These are phyloP conservation scores for Tetranychus cinnabarinus DNA, from an alignment of 1,140 invertebrate species.

Conservation along the genomic window DNA sequence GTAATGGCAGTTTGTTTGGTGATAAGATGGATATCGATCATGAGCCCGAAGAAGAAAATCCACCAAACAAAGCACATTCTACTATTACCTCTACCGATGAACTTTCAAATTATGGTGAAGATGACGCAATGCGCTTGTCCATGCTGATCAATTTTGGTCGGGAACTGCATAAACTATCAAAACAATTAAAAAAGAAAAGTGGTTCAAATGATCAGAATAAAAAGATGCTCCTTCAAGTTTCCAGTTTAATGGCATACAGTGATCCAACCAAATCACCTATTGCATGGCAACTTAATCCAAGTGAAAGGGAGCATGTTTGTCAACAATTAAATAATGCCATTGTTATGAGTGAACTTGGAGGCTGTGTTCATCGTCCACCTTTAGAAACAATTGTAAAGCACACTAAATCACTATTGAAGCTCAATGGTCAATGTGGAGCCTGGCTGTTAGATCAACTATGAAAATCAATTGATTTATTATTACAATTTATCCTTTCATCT, in stretches of 20 bases:
- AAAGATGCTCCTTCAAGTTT: constrained; percentile 86
- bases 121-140: neutral
- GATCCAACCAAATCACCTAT: constrained; percentile 92
- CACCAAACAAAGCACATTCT: no score
- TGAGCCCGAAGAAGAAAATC: neutral
- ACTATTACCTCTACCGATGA: constrained; percentile 1
- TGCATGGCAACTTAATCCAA: constrained; percentile 74
- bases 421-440: constrained; percentile 8
- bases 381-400: constrained; percentile 10
- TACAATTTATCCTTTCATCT: no score
- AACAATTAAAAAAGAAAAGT: constrained; percentile 51
- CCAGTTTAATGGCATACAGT: constrained; percentile 87
- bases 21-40: constrained; percentile 8
- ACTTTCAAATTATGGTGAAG: neutral
- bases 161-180: constrained; percentile 71
- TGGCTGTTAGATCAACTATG: constrained; percentile 11
- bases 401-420: constrained; percentile 6
- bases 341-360: constrained; percentile 17
- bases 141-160: constrained; percentile 71
- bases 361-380: constrained; percentile 3
- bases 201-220: constrained; percentile 65
- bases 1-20: constrained; percentile 3
- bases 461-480: neutral
- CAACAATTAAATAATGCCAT: constrained; percentile 89
- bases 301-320: constrained; percentile 76